Base-by-base conservation (phyloP, 2,797 vertebrate genomes). In the Siniperca undulata region DNA sequence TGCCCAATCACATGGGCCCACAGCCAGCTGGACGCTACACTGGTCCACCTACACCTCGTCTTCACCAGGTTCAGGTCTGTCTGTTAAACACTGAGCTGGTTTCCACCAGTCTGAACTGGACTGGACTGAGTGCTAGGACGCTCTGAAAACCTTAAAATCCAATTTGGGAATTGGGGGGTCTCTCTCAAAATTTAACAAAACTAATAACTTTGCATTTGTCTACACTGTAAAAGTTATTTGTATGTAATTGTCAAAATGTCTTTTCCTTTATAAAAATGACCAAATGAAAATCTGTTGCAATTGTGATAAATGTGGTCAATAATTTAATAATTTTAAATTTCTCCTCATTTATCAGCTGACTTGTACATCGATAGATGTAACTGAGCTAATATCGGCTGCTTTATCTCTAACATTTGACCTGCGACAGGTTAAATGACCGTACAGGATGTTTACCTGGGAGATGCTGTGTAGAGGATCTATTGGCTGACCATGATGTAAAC, bases 11-110 rank as follows among this genome's bases (percentile, higher is more conserved):
- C 56, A 67, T 1, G 0, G 53, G 61, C 75, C 30, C 17, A 22
- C 22, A 34, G 82, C 82, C 81, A 80, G 78, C 72, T 70, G 78
- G 78, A 71, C 1, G 0, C 66, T 2, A 5, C 1, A 0, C 46
- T 1, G 3, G 6, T 58, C n/a, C 30, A 22, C 48, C 59, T 27
- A 1, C 3, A 52, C 34, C 58, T 40, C 19, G 22, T n/a, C 61
- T 53, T 12, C 36, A n/a, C 5, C 44, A 44, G 62, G 40, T 17
- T 48, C 46, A 66, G 42, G 1, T 65, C n/a, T 30, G 19, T 13
- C 27, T 59, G 58, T 19, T 11, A 11, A 36, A 60, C 58, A 60
- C 30, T 20, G 12, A 22, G 34, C 34, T 1, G 34, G 34, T 20
- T 11, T 20, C 30, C 30, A 34, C n/a, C 44, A 20, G n/a, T 24